Evolutionary conservation across 2,113 vertebrate species (phyloP).

Genomic region (Sceloporus tristichus): DNA sequence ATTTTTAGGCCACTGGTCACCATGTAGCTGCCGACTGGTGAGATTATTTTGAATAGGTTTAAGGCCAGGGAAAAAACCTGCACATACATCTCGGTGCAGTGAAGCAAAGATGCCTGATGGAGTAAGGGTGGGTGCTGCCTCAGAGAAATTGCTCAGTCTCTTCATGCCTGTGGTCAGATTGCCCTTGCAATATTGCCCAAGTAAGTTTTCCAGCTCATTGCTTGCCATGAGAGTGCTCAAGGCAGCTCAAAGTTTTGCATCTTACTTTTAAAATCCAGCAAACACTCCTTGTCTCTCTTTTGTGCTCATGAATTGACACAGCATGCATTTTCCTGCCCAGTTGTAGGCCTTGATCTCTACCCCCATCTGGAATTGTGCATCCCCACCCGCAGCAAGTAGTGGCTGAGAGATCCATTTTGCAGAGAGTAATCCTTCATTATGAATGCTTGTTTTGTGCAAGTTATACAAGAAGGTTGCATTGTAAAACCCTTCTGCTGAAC

Average conservation of each 20-base stretch:
- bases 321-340: conserved; percentile 69
- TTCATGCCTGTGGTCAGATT: conserved; percentile 27
- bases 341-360: conserved; percentile 73
- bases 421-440: conserved; percentile 72
- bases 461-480: conserved; percentile 78
- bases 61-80: neutral
- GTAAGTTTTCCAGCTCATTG: conserved; percentile 27
- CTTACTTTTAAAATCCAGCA: neutral
- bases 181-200: conserved; percentile 21
- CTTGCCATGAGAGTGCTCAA: conserved; percentile 24
- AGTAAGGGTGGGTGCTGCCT: conserved; percentile 13
- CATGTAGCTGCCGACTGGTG: neutral
- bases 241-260: conserved; percentile 47
- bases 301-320: conserved; percentile 67
- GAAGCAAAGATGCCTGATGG: neutral
- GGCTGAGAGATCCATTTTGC: conserved; percentile 70
- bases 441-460: conserved; percentile 82
- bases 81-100: conserved; percentile 25
- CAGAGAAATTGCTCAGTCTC: neutral
- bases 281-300: conserved; percentile 34
- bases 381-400: conserved; percentile 74
- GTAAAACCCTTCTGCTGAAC: conserved; percentile 74
- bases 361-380: conserved; percentile 76
- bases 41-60: neutral
- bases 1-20: neutral